A percentile compares a stretch with the other conserved stretches of the same genome.
These are phyloP conservation scores for Astreopora myriophthalma DNA, from an alignment of 64 coral and sea anemone genomes.

Conservation along the genomic window DNA sequence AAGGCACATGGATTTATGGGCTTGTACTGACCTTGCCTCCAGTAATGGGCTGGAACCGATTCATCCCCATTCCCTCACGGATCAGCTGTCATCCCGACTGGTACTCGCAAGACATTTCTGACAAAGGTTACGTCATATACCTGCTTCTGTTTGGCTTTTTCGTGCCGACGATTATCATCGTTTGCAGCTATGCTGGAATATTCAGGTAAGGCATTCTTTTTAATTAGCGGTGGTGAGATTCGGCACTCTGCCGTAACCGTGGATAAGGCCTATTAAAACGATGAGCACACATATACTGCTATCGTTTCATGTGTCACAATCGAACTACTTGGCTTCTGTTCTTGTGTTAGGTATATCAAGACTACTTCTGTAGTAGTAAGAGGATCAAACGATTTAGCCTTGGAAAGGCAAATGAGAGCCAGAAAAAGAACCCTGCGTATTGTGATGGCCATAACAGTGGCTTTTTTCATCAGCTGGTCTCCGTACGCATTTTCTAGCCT, in stretches of 20 bases:
- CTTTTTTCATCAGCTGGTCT: conserved; percentile 85
- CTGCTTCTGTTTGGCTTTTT: conserved; percentile 72
- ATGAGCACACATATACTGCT: neutral
- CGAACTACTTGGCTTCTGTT: neutral
- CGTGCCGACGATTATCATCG: conserved; percentile 37
- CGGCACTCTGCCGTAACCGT: too few species aligned
- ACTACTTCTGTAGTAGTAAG: neutral
- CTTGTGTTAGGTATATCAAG: conserved; percentile 59
- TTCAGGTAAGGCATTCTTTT: conserved; percentile 35
- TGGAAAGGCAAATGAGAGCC: neutral
- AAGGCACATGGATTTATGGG: conserved; percentile 49
- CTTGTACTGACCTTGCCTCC: conserved; percentile 57
- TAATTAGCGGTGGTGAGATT: too few species aligned
- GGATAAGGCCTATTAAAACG: too few species aligned
- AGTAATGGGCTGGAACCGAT: conserved; percentile 81
- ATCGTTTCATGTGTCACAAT: neutral
- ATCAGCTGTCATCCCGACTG: conserved; percentile 91
- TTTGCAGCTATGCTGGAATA: conserved; percentile 55
- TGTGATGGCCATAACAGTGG: conserved; percentile 41
- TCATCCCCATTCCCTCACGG: conserved; percentile 65
- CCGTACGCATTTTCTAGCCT: conserved; percentile 83
- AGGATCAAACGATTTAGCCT: conserved; percentile 13
- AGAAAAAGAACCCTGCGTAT: conserved; percentile 58
- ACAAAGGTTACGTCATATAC: conserved; percentile 59
- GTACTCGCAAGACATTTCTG: conserved; percentile 38